These are phyloP conservation scores for Pelusios castaneus DNA, from an alignment of 2,113 vertebrate genomes.

Conservation along the genomic window DNA sequence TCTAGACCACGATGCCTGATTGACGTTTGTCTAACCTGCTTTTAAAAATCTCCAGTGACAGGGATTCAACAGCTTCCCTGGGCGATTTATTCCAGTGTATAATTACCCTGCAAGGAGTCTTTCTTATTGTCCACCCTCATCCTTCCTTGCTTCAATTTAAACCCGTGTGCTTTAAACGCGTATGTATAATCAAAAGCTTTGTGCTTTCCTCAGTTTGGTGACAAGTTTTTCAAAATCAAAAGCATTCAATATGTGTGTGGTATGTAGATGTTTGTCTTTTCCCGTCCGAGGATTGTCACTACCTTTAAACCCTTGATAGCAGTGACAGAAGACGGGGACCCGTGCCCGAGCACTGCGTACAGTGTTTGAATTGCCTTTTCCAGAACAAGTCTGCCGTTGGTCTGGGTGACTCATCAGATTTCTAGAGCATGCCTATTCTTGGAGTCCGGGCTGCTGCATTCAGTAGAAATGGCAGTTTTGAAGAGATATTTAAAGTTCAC, in stretches of 20 bases:
- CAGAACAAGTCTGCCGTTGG: conserved; percentile 42
- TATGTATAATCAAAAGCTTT: not conserved
- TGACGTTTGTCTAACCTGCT: too few species aligned
- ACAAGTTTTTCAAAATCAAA: not conserved
- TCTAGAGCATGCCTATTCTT: conserved; percentile 61
- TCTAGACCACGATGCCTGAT: too few species aligned
- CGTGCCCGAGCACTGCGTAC: not conserved
- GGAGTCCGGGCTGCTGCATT: not conserved
- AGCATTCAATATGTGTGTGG: not conserved
- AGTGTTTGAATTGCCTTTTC: not conserved
- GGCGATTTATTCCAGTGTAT: too few species aligned
- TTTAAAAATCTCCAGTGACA: too few species aligned
- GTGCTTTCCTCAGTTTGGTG: not conserved
- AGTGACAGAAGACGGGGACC: not conserved
- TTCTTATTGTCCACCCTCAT: too few species aligned
- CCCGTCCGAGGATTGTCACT: rapidly evolving
- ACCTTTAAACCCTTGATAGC: not conserved
- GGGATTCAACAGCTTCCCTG: too few species aligned
- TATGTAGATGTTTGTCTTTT: rapidly evolving
- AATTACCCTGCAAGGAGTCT: too few species aligned
- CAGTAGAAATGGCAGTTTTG: not conserved
- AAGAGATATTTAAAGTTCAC: not conserved
- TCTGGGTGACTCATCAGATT: conserved; percentile 31
- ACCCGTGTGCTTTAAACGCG: not conserved
- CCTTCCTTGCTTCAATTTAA: too few species aligned